Percentiles rank a stretch among this genome's conserved stretches.
phyloP scores from a whole-genome alignment of 2,113 vertebrate genomes.

The Salvelinus alpinus region DNA sequence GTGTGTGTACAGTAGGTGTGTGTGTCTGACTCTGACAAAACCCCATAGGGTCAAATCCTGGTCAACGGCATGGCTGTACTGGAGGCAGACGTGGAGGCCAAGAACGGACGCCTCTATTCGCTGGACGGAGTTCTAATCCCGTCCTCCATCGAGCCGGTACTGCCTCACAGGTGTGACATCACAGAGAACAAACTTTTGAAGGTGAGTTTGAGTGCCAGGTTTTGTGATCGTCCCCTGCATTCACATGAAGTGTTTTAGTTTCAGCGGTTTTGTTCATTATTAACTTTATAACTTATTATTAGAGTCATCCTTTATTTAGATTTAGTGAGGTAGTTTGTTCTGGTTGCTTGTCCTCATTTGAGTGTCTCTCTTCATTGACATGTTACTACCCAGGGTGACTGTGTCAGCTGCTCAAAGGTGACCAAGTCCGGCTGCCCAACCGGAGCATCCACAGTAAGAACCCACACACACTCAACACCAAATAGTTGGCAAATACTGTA shows the following conservation, averaged over 20 bases:
- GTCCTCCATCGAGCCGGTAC: slow-evolving; percentile 83
- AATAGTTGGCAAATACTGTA: background rate
- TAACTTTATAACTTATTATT: too few species aligned
- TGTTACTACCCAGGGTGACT: slow-evolving; percentile 66
- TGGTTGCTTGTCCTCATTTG: background rate
- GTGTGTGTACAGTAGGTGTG: background rate
- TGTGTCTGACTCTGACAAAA: slow-evolving; percentile 1
- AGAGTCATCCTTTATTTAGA: too few species aligned
- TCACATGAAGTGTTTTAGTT: background rate
- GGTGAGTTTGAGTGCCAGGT: slow-evolving; percentile 67
- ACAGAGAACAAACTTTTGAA: slow-evolving; percentile 54
- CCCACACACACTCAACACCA: too few species aligned
- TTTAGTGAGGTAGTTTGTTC: background rate
- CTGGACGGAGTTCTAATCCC: slow-evolving; percentile 83
- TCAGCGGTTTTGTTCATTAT: too few species aligned
- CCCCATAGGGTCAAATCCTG: slow-evolving; percentile 81
- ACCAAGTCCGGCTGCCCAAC: slow-evolving; percentile 62
- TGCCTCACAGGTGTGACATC: slow-evolving; percentile 85
- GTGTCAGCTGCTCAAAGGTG: slow-evolving; percentile 63
- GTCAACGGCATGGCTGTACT: slow-evolving; percentile 74
- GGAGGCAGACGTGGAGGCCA: slow-evolving; percentile 83
- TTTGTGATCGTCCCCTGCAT: background rate
- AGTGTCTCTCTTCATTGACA: background rate
- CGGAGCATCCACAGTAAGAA: slow-evolving; percentile 71
- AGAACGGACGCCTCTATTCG: slow-evolving; percentile 86